phyloP scores from a whole-genome alignment of 1,140 invertebrate genomes.

The Teleopsis dalmanni region DNA sequence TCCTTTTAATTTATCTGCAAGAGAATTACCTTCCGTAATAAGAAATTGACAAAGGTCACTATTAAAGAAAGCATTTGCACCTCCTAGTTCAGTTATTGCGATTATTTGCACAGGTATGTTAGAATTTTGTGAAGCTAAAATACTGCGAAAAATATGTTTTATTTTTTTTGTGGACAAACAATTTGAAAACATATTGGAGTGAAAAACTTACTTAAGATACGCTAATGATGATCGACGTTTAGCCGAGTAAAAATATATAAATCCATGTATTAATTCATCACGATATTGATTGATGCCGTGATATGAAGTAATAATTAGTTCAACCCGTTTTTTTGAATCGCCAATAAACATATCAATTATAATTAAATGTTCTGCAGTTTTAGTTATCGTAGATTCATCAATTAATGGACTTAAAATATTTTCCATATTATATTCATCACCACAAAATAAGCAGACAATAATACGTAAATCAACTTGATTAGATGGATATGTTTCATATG shows the following conservation, averaged over 20 bases:
- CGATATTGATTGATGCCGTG: conserved; percentile 88
- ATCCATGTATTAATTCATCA: conserved; percentile 90
- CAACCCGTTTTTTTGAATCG: conserved; percentile 79
- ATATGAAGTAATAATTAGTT: conserved; percentile 91
- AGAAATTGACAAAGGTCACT: conserved; percentile 82
- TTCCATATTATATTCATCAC: conserved; percentile 87
- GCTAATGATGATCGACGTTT: conserved; percentile 91
- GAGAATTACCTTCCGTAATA: conserved; percentile 85
- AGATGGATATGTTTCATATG: conserved; percentile 39
- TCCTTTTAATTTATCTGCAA: conserved; percentile 84
- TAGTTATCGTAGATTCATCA: conserved; percentile 77
- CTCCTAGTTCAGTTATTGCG: conserved; percentile 82
- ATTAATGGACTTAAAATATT: conserved; percentile 82
- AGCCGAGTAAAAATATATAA: conserved; percentile 91
- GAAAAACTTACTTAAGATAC: conserved; percentile 71
- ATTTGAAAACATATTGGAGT: background rate
- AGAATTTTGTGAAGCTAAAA: conserved; percentile 89
- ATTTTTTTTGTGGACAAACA: conserved; percentile 3
- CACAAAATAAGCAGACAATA: conserved; percentile 96
- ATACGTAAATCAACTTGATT: conserved; percentile 56
- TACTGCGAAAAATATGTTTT: conserved; percentile 50
- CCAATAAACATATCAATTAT: conserved; percentile 87
- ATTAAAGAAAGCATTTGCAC: conserved; percentile 80
- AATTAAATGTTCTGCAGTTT: conserved; percentile 79
- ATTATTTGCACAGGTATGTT: conserved; percentile 92